Conservation (phyloP, 2,113 vertebrate genomes). For the Erinaceus europaeus region DNA sequence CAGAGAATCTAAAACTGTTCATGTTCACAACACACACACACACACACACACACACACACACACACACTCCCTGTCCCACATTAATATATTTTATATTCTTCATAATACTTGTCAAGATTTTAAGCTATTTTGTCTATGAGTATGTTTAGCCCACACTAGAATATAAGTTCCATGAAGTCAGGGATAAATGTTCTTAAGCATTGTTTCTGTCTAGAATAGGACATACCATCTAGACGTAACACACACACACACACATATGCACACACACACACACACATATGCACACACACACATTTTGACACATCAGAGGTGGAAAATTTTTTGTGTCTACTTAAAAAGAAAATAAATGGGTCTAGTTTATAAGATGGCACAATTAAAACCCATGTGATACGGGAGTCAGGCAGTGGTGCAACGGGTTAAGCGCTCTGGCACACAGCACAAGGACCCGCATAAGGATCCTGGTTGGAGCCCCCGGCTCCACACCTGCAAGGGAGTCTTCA, state of each 20-base stretch:
- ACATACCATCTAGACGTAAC: neutral
- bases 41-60: neutral
- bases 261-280: too few species aligned
- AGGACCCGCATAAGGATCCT: too few species aligned
- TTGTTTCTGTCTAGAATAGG: neutral
- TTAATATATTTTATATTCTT: neutral
- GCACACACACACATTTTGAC: constrained; percentile 6
- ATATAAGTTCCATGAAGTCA: neutral
- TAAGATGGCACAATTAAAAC: neutral
- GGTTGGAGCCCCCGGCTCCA: too few species aligned
- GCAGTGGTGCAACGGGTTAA: too few species aligned
- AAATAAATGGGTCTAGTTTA: neutral
- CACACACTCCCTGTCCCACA: neutral
- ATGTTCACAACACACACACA: neutral
- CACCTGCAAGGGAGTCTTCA: too few species aligned
- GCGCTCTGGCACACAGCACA: too few species aligned
- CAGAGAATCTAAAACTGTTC: neutral
- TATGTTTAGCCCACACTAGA: neutral
- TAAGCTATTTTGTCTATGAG: neutral
- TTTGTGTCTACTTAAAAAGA: constrained; percentile 2
- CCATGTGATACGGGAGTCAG: neutral
- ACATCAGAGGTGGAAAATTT: neutral
- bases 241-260: too few species aligned
- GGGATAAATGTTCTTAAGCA: neutral
- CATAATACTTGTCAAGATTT: neutral